Base-by-base conservation (phyloP, 2,113 vertebrate species). In the Tricholaema leucomelas region DNA sequence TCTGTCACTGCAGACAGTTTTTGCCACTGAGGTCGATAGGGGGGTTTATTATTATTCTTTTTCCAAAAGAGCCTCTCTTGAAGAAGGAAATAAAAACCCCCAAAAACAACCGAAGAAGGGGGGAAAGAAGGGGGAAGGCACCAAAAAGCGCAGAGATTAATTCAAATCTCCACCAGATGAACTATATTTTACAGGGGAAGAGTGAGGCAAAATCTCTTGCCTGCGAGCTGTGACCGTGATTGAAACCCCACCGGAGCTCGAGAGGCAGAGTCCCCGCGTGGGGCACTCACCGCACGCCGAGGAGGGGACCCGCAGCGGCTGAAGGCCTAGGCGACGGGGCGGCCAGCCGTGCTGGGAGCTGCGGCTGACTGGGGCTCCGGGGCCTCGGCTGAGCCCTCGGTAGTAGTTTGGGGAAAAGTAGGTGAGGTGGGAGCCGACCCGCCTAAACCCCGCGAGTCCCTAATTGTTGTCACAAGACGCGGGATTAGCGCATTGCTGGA, bases 401-500 rank as follows among this genome's bases (percentile, higher is more conserved):
- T 59, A 79, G 25, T 24, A 48, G 12, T 95, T 96, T 86, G 75
- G 84, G 85, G 96, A 97, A 98, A 98, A 97, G 93, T 97, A 98
- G 98, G 97, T 97, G 97, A 97, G 98, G 96, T 94, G 81, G 89
- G 96, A 95, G 95, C 96, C 98, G 98, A 98, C 98, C 98, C 74
- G 91, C 85, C 97, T 92, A 97, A 93, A 98, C 97, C 97, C 87
- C 95, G 92, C 98, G 97, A 97, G 97, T 96, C 97, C 96, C 98
- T 99, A 99, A 99, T 99, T 98, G 99, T 98, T 98, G 99, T 99
- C 99, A 99, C 99, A 99, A 99, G 99, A 98, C 98, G 98, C 97
- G 96, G 98, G 99, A 99, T 99, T 99, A 99, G 91, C 97, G 98
- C 99, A 99, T 99, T 99, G 98, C 99, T 99, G 98, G 97, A 99